Conservation (phyloP, 2,113 vertebrate genomes). For the Proteles cristata region DNA sequence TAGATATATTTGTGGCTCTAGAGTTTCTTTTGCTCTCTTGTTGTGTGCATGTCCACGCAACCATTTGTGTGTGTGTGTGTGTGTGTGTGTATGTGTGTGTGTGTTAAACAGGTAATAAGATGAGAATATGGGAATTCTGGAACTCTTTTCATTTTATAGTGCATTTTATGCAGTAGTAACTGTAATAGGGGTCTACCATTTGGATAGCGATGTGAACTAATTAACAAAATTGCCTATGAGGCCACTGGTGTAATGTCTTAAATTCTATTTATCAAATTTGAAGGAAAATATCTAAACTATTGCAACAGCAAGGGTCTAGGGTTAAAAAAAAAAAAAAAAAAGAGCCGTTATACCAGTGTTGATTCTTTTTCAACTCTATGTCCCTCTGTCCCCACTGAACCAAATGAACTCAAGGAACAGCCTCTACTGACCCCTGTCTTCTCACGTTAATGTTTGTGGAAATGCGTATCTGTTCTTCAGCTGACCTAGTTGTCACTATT, state of each 20-base stretch:
- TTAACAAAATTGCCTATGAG: neutral
- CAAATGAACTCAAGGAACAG: constrained; percentile 35
- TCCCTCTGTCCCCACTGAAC: neutral
- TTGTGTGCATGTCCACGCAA: no score
- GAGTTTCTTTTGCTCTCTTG: neutral
- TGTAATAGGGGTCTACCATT: neutral
- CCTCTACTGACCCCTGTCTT: neutral
- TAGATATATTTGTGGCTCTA: neutral
- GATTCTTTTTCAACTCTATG: neutral
- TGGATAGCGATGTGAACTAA: neutral
- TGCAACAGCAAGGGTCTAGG: neutral
- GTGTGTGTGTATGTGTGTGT: no score
- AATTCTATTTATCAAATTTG: neutral
- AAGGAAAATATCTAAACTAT: neutral
- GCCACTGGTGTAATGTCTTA: neutral
- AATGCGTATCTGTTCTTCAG: neutral
- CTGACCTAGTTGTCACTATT: constrained; percentile 46
- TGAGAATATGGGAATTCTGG: neutral
- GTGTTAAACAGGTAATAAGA: neutral
- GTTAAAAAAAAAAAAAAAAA: neutral
- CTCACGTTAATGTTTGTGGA: constrained; percentile 24
- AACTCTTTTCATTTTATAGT: neutral
- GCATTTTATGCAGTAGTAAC: neutral
- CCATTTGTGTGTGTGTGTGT: neutral
- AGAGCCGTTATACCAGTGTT: neutral